Evolutionary conservation across 1,140 invertebrate genomes (phyloP).

Genomic region (Diabrotica undecimpunctata): DNA sequence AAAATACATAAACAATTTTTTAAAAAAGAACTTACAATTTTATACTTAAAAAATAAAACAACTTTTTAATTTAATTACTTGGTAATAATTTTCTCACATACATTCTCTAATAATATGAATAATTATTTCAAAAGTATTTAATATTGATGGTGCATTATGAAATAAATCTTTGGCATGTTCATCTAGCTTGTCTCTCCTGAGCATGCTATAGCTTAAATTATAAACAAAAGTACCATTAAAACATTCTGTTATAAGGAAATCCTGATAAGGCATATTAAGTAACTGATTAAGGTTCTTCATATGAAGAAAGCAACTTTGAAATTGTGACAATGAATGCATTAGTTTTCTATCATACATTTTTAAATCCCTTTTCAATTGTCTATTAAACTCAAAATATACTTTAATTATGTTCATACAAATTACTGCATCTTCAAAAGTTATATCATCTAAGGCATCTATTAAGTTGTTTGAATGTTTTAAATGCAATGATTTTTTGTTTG

Average conservation of each 20-base stretch:
- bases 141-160: conserved; percentile 23
- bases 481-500: conserved; percentile 30
- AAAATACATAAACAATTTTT: too few relatives aligned
- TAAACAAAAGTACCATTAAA: conserved; percentile 73
- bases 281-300: conserved; percentile 62
- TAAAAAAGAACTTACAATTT: too few relatives aligned
- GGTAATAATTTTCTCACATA: too few relatives aligned
- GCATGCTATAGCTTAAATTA: conserved; percentile 53
- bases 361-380: conserved; percentile 55
- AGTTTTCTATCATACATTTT: conserved; percentile 58
- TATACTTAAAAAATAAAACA: too few relatives aligned
- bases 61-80: too few relatives aligned
- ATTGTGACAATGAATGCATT: conserved; percentile 67
- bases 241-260: conserved; percentile 54
- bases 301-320: conserved; percentile 65
- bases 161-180: conserved; percentile 28
- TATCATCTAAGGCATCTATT: conserved; percentile 49
- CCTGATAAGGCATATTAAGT: conserved; percentile 55
- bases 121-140: conserved; percentile 24
- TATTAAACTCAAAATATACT: conserved; percentile 60
- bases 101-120: not conserved
- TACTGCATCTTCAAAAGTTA: conserved; percentile 51
- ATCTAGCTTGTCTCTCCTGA: conserved; percentile 31
- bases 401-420: conserved; percentile 58
- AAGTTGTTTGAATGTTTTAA: conserved; percentile 27